Conservation (phyloP, 2,888 invertebrate genomes). For the Drosophila stalkeri region DNA sequence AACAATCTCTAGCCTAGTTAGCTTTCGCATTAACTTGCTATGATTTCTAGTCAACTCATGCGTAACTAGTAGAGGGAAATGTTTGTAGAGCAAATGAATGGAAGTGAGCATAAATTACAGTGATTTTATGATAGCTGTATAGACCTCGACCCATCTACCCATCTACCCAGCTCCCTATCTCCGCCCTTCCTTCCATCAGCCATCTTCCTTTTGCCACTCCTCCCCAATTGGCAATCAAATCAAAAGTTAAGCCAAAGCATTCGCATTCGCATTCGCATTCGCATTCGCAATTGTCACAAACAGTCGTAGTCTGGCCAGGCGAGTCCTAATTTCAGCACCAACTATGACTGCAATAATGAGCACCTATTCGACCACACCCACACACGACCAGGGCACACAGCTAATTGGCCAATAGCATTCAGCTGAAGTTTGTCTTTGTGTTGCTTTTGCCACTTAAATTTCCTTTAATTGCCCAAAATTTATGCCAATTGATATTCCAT, state of each 20-base stretch:
- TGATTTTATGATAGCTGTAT: constrained; percentile 8
- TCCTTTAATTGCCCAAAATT: constrained; percentile 72
- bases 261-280: constrained; percentile 10
- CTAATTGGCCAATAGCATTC: constrained; percentile 50
- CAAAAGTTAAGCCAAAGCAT: constrained; percentile 32
- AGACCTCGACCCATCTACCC: background rate
- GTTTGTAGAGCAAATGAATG: constrained; percentile 42
- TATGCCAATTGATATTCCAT: constrained; percentile 55
- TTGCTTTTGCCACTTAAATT: constrained; percentile 36
- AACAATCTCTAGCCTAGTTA: background rate
- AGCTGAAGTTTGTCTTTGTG: background rate
- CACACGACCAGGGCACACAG: constrained; percentile 17
- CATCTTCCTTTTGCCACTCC: background rate
- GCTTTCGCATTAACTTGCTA: background rate
- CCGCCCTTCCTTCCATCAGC: too few species aligned
- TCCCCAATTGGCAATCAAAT: constrained; percentile 31
- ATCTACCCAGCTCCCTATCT: background rate
- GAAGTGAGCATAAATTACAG: constrained; percentile 43
- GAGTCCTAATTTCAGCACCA: constrained; percentile 44
- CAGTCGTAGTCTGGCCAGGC: constrained; percentile 28
- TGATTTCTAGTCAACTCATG: constrained; percentile 19
- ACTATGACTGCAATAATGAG: constrained; percentile 64
- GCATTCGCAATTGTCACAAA: constrained; percentile 32
- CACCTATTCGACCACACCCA: constrained; percentile 24
- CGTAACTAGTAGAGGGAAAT: constrained; percentile 30